These are phyloP conservation scores for Drosophila rufa DNA, from an alignment of 1,140 invertebrate species.

Conservation along the genomic window DNA sequence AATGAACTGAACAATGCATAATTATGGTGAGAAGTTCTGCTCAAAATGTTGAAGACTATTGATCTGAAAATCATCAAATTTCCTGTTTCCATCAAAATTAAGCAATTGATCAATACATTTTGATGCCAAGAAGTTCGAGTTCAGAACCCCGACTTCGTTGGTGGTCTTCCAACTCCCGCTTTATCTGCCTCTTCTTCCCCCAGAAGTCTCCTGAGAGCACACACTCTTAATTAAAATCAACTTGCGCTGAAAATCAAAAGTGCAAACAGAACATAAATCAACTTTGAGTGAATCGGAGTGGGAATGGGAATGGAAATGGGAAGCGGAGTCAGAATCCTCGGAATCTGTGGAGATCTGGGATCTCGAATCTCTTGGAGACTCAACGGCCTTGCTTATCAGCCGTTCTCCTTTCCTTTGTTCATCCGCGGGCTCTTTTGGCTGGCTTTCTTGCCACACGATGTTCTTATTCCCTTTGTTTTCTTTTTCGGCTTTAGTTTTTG, in stretches of 20 bases:
- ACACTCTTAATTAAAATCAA: constrained; percentile 55
- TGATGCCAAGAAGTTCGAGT: constrained; percentile 31
- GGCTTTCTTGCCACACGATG: constrained; percentile 63
- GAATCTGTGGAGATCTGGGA: constrained; percentile 25
- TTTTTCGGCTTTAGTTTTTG: constrained; percentile 27
- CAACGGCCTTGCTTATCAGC: constrained; percentile 79
- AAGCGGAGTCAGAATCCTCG: constrained; percentile 19
- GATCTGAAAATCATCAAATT: too few relatives aligned
- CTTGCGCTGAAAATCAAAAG: constrained; percentile 77
- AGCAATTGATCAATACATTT: constrained; percentile 21
- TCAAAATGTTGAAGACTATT: too few relatives aligned
- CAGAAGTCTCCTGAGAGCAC: constrained; percentile 30
- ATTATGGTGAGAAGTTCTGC: too few relatives aligned
- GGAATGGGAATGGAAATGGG: constrained; percentile 18
- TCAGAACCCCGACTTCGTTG: constrained; percentile 28
- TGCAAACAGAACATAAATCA: constrained; percentile 78
- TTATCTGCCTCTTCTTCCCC: background rate
- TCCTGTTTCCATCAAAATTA: background rate
- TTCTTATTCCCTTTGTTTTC: constrained; percentile 48
- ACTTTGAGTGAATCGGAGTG: constrained; percentile 72
- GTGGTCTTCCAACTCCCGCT: constrained; percentile 24
- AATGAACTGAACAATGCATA: too few relatives aligned
- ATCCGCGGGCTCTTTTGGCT: constrained; percentile 71
- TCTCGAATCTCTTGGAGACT: constrained; percentile 17
- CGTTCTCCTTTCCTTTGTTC: constrained; percentile 68